phyloP scores from a whole-genome alignment of 2,888 invertebrate genomes.

The Neoascia interrupta region DNA sequence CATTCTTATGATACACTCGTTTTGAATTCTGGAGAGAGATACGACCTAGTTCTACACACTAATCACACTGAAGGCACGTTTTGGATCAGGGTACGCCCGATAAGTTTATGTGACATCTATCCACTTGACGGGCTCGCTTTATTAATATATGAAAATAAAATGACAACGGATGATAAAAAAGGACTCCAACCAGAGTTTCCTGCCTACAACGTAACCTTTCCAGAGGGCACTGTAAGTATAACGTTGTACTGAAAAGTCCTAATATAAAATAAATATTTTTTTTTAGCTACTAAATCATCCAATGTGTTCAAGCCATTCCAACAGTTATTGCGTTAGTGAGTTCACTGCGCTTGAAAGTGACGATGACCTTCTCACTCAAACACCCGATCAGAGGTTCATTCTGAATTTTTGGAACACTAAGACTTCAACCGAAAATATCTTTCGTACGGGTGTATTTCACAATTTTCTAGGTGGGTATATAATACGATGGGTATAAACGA shows the following conservation, averaged over 20 bases:
- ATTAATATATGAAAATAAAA: conserved; percentile 70
- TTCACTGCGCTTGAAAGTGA: conserved; percentile 65
- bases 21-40: conserved; percentile 80
- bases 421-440: conserved; percentile 71
- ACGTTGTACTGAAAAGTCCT: neutral
- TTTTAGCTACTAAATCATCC: conserved; percentile 72
- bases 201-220: conserved; percentile 53
- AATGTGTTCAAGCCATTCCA: conserved; percentile 70
- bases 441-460: conserved; percentile 69
- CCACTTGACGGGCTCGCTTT: conserved; percentile 73
- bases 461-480: conserved; percentile 74
- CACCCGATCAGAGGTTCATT: conserved; percentile 72
- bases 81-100: conserved; percentile 72
- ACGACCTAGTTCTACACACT: conserved; percentile 80
- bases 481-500: too few species aligned
- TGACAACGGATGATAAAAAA: neutral
- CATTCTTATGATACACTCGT: conserved; percentile 73
- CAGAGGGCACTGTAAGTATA: conserved; percentile 57
- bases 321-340: conserved; percentile 70
- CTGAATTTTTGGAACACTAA: conserved; percentile 72
- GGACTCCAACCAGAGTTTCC: conserved; percentile 60
- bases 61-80: conserved; percentile 76
- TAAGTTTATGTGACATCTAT: conserved; percentile 71
- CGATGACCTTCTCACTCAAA: conserved; percentile 52
- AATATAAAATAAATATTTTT: too few species aligned